Evolutionary conservation across 2,888 invertebrate genomes (phyloP), one percentile per base, ranked within the genome.

Genomic region (Poecilobothrus nobilitatus): DNA sequence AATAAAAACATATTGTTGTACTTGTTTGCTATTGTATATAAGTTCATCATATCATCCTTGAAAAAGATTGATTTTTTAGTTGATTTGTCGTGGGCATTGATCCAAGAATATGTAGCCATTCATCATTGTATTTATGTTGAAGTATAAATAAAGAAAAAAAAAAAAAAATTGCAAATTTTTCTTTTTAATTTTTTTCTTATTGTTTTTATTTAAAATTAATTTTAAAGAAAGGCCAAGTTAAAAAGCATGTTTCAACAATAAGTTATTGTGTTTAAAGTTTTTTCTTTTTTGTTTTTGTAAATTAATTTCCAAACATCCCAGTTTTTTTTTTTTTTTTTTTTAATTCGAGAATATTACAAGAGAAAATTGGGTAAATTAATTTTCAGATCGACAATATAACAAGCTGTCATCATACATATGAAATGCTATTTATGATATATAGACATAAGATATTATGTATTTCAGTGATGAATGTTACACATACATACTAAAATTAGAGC

Each of bases 31-130:
- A 5, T 27, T 27, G 27, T 27, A 4, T 2, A 27, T 27, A 41
- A 8, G 41, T 53, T 53, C 53, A 53, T 18, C 53, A 15, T 53
- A 53, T 53, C 53, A 53, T 53, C 53, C 53, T 53, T 53, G 53
- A 53, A 53, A 53, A 53, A 12, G 53, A 53, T 53, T 53, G 53
- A 53, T 53, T 53, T n/a, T 53, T 12, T 53, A 18, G n/a, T 18
- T 12, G 53, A 53, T 53, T 27, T 53, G 53, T 53, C 53, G 53
- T 53, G 53, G 53, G 53, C 53, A 53, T 53, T 53, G 53, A 53
- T 53, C 53, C 53, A 53, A 53, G 18, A 53, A 53, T 53, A n/a
- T n/a, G n/a, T 41, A 12, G 41, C 15, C 41, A 15, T 41, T 12
- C 41, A 41, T 41, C 41, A 9, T 12, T 41, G 41, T 41, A 41